Conservation (phyloP, 2,113 vertebrate genomes). For the Ophthalmolycus amberensis region DNA sequence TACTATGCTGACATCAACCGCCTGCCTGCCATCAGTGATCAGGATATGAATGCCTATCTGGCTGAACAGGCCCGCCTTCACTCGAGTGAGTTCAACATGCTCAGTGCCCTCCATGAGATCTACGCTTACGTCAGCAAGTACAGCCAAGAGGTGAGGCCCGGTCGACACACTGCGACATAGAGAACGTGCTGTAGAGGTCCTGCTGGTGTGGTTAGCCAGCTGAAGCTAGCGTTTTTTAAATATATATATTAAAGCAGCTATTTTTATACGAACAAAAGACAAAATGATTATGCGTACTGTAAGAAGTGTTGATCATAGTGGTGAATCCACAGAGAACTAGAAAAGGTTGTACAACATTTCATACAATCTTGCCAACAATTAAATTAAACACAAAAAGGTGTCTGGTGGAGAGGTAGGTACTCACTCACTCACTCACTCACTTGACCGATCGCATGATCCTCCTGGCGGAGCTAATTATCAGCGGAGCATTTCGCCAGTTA, state of each 20-base stretch:
- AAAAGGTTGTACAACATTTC: not conserved
- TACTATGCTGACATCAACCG: conserved; percentile 97
- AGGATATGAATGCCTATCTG: conserved; percentile 98
- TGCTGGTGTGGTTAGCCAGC: not conserved
- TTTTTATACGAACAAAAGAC: not conserved
- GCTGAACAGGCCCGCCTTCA: conserved; percentile 96
- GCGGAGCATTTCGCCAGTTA: too few species aligned
- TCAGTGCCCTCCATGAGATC: conserved; percentile 95
- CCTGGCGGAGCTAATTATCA: too few species aligned
- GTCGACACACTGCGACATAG: not conserved
- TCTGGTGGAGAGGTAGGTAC: too few species aligned
- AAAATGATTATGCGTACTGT: not conserved
- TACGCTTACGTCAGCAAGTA: conserved; percentile 96
- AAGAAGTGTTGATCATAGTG: not conserved
- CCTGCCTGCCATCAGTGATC: conserved; percentile 96
- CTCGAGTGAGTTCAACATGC: conserved; percentile 92
- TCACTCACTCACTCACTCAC: too few species aligned
- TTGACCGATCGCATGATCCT: too few species aligned
- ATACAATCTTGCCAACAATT: not conserved
- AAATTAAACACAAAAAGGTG: too few species aligned
- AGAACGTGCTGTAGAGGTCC: not conserved
- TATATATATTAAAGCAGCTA: not conserved
- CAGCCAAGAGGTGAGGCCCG: conserved; percentile 90
- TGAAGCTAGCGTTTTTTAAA: not conserved
- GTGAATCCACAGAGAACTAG: not conserved